Base-by-base conservation (phyloP, 2,797 vertebrate genomes). In the Thunnus albacares region DNA sequence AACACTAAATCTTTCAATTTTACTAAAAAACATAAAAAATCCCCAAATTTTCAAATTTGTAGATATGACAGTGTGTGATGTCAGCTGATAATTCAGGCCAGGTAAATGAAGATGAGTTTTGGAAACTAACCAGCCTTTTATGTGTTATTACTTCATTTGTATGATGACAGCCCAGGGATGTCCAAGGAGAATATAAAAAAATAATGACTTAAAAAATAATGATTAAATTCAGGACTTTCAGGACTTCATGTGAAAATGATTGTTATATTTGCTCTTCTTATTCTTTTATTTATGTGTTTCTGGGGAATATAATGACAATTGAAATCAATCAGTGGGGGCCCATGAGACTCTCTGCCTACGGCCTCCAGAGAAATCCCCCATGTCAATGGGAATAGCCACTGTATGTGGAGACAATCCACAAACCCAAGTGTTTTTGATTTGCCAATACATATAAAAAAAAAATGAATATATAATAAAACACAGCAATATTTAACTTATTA, bases 271-370 rank as follows among this genome's bases (percentile, higher is more conserved):
- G 28, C 28, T 63, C 0, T 22, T 47, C 38, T 11, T 68, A 13
- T 57, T 17, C 53, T 30, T 24, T 57, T 30, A 77, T 52, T 20
- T 24, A 35, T 58, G 26, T 62, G 18, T 15, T 51, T 59, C 4
- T 70, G 8, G 30, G 20, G 30, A 61, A 77, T 28, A 22, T 13
- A 60, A 56, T 51, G 49, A 67, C 6, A 58, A 28, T 51, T 14
- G 58, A 35, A 38, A 58, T 63, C 58, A 33, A 8, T 51, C 57
- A 61, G 0, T 11, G n/a, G 9, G 20, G 10, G 7, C 12, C 3
- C 4, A 20, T 49, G 24, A 17, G 62, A 43, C 24, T 51, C 60
- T 51, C 49, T 61, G 53, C 17, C 11, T 28, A 8, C 6, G 13
- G 22, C 18, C 45, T 61, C 2, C 15, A 63, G 15, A 8, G n/a